Base-by-base conservation (phyloP, 1,140 invertebrate genomes). In the Saccostrea glomerata region DNA sequence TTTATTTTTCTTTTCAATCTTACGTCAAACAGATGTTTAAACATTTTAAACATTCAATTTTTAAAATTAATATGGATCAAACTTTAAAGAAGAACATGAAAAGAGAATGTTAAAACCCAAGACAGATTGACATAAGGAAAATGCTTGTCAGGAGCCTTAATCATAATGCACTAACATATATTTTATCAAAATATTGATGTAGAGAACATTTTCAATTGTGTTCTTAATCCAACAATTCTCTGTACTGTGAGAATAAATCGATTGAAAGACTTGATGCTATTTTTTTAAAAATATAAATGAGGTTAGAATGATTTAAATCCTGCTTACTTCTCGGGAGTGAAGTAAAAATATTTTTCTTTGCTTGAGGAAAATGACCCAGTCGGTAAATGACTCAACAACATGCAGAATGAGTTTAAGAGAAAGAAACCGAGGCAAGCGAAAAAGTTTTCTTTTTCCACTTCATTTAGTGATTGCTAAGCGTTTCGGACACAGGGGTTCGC, bases 341-440 rank as follows among this genome's bases (percentile, higher is more conserved):
- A 77, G 70, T 77, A 77, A 77, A 77, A 77, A 77, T 77, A 77
- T 77, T 77, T 30, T 77, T 25, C 23, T 77, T 77, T 77, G 70
- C 70, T 77, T 36, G 25, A 36, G 70, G 70, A 77, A 77, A 77
- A 77, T 25, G 30, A 36, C 30, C 70, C 25, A 77, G 70, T 30
- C 30, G 25, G 70, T 77, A 77, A 77, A 77, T 77, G 70, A 77
- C 70, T 77, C 70, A 47, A 77, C 30, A 77, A 30, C 25, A 47
- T 47, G 6, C 47, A 47, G 6, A 47, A 47, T 47, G 47, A 47
- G 47, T 47, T 47, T 30, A 23, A 77, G 30, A 25, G 11, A 15
- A 17, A 77, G 70, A 77, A 77, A 77, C 36, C 30, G 70, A 77
- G 30, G 30, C 25, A 11, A 77, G 70, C 23, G 70, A 77, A 15